Percentiles rank a stretch among this genome's conserved stretches.
These are phyloP conservation scores for Morbakka virulenta DNA, from an alignment of 30 jellyfish, hydroid and myxozoan genomes.

Conservation along the genomic window DNA sequence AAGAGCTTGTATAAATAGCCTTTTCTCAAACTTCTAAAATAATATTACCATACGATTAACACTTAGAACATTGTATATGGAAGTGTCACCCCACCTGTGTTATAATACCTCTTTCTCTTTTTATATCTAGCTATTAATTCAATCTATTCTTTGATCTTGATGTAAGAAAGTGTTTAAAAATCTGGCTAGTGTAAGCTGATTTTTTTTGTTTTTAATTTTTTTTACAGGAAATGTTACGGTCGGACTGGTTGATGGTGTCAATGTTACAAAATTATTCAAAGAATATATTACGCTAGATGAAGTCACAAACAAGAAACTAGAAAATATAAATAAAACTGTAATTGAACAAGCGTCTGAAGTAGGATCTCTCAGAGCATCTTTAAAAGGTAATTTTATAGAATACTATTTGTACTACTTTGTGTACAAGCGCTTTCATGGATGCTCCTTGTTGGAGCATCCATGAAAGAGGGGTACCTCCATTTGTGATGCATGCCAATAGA, in stretches of 20 bases:
- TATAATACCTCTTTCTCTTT: not conserved
- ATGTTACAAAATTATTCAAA: constrained; percentile 1
- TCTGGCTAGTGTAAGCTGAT: not conserved
- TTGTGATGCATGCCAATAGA: no score
- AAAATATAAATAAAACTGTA: not conserved
- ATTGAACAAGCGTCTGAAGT: constrained; percentile 23
- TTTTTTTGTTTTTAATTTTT: not conserved
- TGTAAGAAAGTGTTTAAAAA: not conserved
- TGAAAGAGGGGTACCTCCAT: no score
- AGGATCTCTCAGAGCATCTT: not conserved
- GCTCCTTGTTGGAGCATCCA: no score
- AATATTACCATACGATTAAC: no score
- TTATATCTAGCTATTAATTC: no score
- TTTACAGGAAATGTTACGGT: constrained; percentile 48
- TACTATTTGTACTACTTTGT: not conserved
- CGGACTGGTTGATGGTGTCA: constrained; percentile 46
- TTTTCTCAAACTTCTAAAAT: no score
- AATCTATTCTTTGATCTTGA: no score
- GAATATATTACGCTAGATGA: not conserved
- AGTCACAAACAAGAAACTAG: not conserved
- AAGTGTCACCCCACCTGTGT: no score
- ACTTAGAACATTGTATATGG: no score
- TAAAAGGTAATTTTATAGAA: constrained; percentile 10
- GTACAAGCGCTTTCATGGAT: no score
- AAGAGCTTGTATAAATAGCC: no score